A percentile compares a stretch with the other conserved stretches of the same genome.
Evolutionary conservation across 2,888 invertebrate genomes (phyloP).

Genomic region (Melanostoma scalare): DNA sequence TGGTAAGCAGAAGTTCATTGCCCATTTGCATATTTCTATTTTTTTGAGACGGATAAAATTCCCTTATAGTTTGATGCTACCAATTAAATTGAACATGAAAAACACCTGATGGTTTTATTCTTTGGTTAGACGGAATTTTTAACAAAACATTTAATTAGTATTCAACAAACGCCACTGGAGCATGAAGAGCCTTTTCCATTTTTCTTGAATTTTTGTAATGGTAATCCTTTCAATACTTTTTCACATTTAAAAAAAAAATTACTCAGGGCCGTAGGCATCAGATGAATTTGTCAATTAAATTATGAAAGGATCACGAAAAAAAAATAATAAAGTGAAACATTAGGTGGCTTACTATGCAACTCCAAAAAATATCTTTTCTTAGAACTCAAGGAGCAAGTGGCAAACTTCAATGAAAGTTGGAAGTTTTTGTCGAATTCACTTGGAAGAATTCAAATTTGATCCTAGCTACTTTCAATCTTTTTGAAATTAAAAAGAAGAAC

Average conservation of each 20-base stretch:
- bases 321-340: too few relatives aligned
- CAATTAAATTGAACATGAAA: constrained; percentile 57
- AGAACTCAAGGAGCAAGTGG: too few relatives aligned
- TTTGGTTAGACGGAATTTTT: constrained; percentile 1
- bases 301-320: too few relatives aligned
- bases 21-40: constrained; percentile 60
- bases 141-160: constrained; percentile 66
- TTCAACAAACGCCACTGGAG: constrained; percentile 63
- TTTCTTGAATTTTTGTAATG: not conserved
- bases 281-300: too few relatives aligned
- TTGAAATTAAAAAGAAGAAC: too few relatives aligned
- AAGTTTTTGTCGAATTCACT: too few relatives aligned
- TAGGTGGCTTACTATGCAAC: too few relatives aligned
- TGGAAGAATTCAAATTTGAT: too few relatives aligned
- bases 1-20: constrained; percentile 47
- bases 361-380: too few relatives aligned
- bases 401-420: too few relatives aligned
- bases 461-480: too few relatives aligned
- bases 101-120: constrained; percentile 52
- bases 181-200: constrained; percentile 52
- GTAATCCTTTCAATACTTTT: not conserved
- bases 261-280: not conserved
- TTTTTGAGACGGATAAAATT: not conserved
- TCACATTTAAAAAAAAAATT: not conserved
- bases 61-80: constrained; percentile 20